A percentile compares a stretch with the other conserved stretches of the same genome.
Conservation (phyloP, 2,113 vertebrate species). For the Anser cygnoides region DNA sequence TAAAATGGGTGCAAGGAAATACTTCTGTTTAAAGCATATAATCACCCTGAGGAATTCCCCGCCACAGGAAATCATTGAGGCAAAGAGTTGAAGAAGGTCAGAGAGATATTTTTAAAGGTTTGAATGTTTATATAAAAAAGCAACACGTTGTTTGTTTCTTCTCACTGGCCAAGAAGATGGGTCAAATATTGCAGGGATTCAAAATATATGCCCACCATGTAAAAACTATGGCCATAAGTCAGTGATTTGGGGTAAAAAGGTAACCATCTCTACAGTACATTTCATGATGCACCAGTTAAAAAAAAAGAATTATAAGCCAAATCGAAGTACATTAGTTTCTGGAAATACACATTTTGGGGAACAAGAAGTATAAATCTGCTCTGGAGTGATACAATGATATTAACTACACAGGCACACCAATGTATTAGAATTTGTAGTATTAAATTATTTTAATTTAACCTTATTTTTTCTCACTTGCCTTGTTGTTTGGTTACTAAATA, state of each 20-base stretch:
- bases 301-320: background rate
- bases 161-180: background rate
- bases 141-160: background rate
- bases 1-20: conserved; percentile 62
- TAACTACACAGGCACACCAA: background rate
- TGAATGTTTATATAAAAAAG: background rate
- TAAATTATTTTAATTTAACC: background rate
- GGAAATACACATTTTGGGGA: background rate
- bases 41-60: conserved; percentile 58
- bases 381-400: background rate
- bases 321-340: background rate
- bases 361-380: background rate
- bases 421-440: background rate
- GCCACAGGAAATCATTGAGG: conserved; percentile 51
- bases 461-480: background rate
- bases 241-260: background rate
- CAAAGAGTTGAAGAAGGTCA: conserved; percentile 37
- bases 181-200: background rate
- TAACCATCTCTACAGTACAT: background rate
- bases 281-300: background rate
- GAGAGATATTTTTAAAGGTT: conserved; percentile 40
- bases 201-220: background rate
- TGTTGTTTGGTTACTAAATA: background rate
- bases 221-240: background rate
- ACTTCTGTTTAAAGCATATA: conserved; percentile 50